A percentile compares a stretch with the other conserved stretches of the same genome.
phyloP scores from a whole-genome alignment of 2,888 invertebrate species.

The Ophion slaviceki region DNA sequence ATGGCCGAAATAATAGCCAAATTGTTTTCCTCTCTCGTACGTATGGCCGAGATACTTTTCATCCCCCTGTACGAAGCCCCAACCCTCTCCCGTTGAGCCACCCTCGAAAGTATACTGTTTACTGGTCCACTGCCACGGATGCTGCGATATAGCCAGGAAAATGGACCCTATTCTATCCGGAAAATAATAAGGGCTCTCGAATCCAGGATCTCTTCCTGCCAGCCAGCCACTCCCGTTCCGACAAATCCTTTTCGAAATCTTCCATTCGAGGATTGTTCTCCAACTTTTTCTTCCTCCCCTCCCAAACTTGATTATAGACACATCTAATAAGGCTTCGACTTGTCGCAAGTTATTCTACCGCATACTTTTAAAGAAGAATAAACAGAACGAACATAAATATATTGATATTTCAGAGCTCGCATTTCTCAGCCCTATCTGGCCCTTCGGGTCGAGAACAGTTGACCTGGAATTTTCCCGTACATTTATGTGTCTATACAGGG shows the following conservation, averaged over 20 bases:
- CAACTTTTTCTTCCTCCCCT: not conserved
- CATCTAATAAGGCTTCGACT: too few species aligned
- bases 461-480: too few species aligned
- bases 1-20: slow-evolving; percentile 21
- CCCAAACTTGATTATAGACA: too few species aligned
- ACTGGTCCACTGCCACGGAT: slow-evolving; percentile 11
- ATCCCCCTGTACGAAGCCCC: not conserved
- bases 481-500: too few species aligned
- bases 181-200: slow-evolving; percentile 9
- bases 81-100: not conserved
- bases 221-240: not conserved
- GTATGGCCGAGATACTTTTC: not conserved
- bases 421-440: too few species aligned
- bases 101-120: slow-evolving; percentile 28
- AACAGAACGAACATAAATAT: too few species aligned
- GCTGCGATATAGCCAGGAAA: too few species aligned
- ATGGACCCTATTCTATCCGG: not conserved
- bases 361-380: too few species aligned
- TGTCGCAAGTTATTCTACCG: too few species aligned
- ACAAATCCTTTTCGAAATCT: not conserved
- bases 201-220: not conserved
- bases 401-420: too few species aligned
- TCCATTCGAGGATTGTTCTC: slow-evolving; percentile 1
- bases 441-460: too few species aligned
- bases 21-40: slow-evolving; percentile 39